Base-by-base conservation (phyloP, 2,113 vertebrate genomes). In the Equus przewalskii region DNA sequence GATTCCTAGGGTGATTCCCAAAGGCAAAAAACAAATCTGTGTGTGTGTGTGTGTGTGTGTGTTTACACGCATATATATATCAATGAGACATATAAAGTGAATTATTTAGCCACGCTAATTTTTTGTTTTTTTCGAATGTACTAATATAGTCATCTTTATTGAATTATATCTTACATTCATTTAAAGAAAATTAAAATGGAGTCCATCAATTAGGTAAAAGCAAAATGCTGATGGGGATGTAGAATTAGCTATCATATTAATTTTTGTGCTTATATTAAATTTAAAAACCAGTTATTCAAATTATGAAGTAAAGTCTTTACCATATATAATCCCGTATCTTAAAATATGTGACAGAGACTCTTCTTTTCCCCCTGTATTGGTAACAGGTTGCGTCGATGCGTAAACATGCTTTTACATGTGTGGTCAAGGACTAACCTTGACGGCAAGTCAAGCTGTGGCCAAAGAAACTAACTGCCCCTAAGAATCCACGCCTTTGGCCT, bases 191-290 rank as follows among this genome's bases (percentile, higher is more conserved):
- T 84, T 36, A 76, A 93, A 81, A 89, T 60, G 76, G 18, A 54
- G n/a, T 51, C 5, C 28, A 72, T 70, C 70, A 83, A 12, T 3
- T 46, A 76, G 26, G 6, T 87, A 72, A 97, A 97, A 82, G 46
- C 64, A 84, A 82, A 94, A 88, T 65, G 8, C 12, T 78, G 9
- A 8, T 62, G 69, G 7, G 19, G 7, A 96, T 82, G 16, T 78
- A 93, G 7, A 85, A 82, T 69, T 62, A 62, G 7, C 7, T 24
- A 30, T 88, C 21, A 73, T 51, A 75, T 30, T 93, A 67, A 89
- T 49, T 75, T 92, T 72, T 91, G 56, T 97, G 44, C 36, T 69
- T 67, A 46, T 81, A 58, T 87, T 92, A 78, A 88, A 69, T 33
- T 93, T 67, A 41, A 70, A 87, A 89, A 19, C 10, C 41, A 65